phyloP scores from a whole-genome alignment of 53 echinoderm and acorn worm genomes.

The Paracentrotus lividus region DNA sequence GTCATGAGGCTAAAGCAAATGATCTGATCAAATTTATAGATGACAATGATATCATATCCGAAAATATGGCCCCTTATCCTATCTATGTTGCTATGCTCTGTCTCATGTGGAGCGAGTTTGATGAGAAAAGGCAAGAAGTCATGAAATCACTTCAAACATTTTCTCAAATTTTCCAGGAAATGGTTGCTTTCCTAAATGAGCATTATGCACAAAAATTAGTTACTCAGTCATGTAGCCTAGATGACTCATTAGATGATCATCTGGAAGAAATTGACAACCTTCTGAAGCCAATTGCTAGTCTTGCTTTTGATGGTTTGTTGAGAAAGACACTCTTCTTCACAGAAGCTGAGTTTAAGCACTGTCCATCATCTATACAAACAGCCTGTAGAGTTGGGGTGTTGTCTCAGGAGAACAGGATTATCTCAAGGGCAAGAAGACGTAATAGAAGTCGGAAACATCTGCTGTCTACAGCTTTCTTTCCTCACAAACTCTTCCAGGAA shows the following conservation, averaged over 20 bases:
- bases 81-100: conserved; percentile 22
- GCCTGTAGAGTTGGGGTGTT: conserved; percentile 18
- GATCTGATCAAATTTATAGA: background rate
- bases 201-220: conserved; percentile 7
- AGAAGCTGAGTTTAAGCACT: background rate
- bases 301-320: background rate
- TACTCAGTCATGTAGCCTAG: too few species aligned
- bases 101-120: conserved; percentile 11
- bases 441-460: background rate
- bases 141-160: background rate
- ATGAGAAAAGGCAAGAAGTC: background rate
- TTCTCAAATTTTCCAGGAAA: conserved; percentile 4
- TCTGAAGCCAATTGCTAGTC: background rate
- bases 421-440: background rate
- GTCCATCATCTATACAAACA: background rate
- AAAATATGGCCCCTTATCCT: conserved; percentile 28
- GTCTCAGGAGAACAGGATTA: background rate
- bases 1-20: background rate
- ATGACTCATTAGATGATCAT: too few species aligned
- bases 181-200: background rate
- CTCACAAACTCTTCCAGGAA: conserved; percentile 53
- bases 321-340: background rate
- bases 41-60: background rate
- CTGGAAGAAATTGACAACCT: too few species aligned
- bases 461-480: background rate